Conservation (phyloP, 1,140 invertebrate species). For the Drosophila ercepeae region DNA sequence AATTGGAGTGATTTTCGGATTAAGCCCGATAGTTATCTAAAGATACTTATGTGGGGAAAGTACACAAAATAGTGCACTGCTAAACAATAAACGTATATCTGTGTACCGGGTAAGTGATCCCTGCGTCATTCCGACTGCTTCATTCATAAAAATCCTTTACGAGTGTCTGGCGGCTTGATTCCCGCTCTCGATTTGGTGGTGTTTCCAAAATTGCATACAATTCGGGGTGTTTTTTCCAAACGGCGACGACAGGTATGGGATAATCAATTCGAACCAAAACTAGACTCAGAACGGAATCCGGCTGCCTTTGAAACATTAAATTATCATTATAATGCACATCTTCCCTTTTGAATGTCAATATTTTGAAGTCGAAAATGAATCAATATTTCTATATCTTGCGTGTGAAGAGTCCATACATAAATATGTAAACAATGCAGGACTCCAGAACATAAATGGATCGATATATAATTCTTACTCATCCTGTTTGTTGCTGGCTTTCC, state of each 20-base stretch:
- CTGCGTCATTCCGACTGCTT: constrained; percentile 7
- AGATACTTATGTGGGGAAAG: constrained; percentile 27
- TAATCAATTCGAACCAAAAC: constrained; percentile 67
- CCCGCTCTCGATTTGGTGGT: constrained; percentile 62
- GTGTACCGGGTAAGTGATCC: constrained; percentile 34
- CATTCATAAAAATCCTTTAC: background rate
- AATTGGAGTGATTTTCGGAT: constrained; percentile 24
- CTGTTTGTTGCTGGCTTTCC: background rate
- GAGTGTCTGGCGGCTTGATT: constrained; percentile 44
- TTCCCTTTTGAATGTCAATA: constrained; percentile 2
- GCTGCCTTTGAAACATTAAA: background rate
- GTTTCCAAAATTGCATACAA: constrained; percentile 69
- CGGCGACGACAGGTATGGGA: constrained; percentile 68
- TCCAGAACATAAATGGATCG: constrained; percentile 2
- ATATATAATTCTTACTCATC: constrained; percentile 13
- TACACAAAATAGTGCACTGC: constrained; percentile 17
- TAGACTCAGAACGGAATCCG: constrained; percentile 26
- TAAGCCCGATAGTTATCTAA: constrained; percentile 21
- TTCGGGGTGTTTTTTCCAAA: constrained; percentile 73
- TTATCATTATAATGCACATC: background rate
- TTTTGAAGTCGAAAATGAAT: constrained; percentile 16
- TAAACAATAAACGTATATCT: constrained; percentile 9
- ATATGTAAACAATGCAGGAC: constrained; percentile 2
- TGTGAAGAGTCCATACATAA: constrained; percentile 25
- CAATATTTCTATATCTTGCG: constrained; percentile 18